Base-by-base conservation (phyloP, 2,113 vertebrate species). In the Phoenicopterus ruber region DNA sequence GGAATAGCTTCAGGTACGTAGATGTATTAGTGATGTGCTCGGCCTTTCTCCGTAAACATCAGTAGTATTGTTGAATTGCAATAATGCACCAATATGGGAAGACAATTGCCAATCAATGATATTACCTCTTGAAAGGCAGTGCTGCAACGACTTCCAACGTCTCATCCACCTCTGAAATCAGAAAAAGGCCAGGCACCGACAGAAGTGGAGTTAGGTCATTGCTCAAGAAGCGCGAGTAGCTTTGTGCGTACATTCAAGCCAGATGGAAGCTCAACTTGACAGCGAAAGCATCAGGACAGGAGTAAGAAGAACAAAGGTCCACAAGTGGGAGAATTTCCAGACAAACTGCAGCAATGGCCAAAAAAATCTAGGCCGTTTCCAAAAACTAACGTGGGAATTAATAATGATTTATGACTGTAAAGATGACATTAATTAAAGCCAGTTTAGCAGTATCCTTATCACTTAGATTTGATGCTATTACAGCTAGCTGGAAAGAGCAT, bases 361-460 rank as follows among this genome's bases (percentile, higher is more conserved):
- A 97, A 96, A 97, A 97, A 91, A 71, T 91, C 61, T 61, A 94
- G 86, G 69, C 70, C 79, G 73, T 96, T 98, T 98, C 85, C 86
- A 97, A 97, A 98, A 96, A 66, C 42, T 46, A 97, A 88, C 28
- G 10, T 92, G 88, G 72, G 52, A 97, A 97, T 97, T 98, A 97
- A 97, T 95, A 93, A 95, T 95, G 94, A 97, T 97, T 97, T 97
- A 98, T 97, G 95, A 96, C 90, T 96, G 55, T 71, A 86, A 96
- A 97, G 71, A 46, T 94, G 95, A 95, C 49, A 15, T 97, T 98
- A 97, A 97, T 98, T 97, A 97, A 97, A 97, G 72, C 82, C 97
- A 96, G 91, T 97, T 96, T 96, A 97, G 83, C 92, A 89, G 58
- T 95, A 97, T 96, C 80, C 91, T 98, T 97, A 97, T 97, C 95